Base-by-base conservation (phyloP, 2,113 vertebrate genomes). In the Empidonax alnorum region DNA sequence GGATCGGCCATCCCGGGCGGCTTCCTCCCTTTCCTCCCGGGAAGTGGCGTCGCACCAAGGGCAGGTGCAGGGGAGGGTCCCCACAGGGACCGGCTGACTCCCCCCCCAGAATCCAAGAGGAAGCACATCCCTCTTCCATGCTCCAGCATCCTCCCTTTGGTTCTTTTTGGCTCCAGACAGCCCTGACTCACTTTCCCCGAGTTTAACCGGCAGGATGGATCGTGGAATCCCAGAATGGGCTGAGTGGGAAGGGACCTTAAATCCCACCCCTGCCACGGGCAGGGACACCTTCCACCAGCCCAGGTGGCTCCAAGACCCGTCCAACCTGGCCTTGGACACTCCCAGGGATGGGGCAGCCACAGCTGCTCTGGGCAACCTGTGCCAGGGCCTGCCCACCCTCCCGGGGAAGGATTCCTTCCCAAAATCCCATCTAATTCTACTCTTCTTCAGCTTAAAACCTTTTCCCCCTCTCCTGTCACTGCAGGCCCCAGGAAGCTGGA, bases 1-100 rank as follows among this genome's bases (percentile, higher is more conserved):
- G 56, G 56, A 14, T n/a, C 24, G 0, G 66, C 39, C 3, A 0
- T 2, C 3, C 46, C 3, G 5, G 28, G 18, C 18, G 2, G 22
- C 1, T 21, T 4, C 23, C 21, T 35, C 13, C 13, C 41, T 23
- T 28, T 16, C 39, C 3, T 1, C 30, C 42, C 2, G 1, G 35
- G 25, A 12, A 30, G 53, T 3, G 30, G 7, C 1, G 1, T 7
- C 4, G 10, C 10, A 5, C n/a, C 22, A 6, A 4, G 52, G 68
- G 37, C 13, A 27, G 65, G 21, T 5, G 63, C 73, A 8, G 77
- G 14, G 18, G 22, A n/a, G 3, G 14, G 46, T 44, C 14, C 9
- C 59, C 18, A 5, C 14, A 31, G 12, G 46, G 78, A 46, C 37
- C 7, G 20, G 19, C 27, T 14, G 61, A 33, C n/a, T 35, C 5